A percentile compares a stretch with the other conserved stretches of the same genome.
Evolutionary conservation across 2,888 invertebrate species (phyloP).

Genomic region (Poecilus cupreus): DNA sequence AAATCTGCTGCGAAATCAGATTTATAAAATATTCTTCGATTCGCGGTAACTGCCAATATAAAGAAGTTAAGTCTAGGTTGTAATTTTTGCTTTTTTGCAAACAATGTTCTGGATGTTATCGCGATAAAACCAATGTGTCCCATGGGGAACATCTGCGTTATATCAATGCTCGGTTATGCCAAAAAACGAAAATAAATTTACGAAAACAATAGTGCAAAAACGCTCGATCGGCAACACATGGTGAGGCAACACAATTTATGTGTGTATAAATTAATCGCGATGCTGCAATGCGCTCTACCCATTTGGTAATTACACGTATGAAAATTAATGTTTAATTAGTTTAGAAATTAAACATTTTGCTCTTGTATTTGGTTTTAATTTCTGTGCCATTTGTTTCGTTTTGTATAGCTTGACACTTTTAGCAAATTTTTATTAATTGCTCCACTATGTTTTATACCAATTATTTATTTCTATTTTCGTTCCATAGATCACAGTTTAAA

Average conservation of each 20-base stretch:
- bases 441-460: constrained; percentile 32
- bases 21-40: constrained; percentile 6
- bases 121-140: constrained; percentile 27
- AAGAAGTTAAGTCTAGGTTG: not conserved
- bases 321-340: constrained; percentile 55
- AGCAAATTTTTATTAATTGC: constrained; percentile 50
- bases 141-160: constrained; percentile 30
- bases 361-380: constrained; percentile 50
- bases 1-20: not conserved
- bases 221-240: constrained; percentile 42
- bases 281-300: constrained; percentile 35
- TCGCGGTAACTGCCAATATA: not conserved
- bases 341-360: constrained; percentile 53
- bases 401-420: constrained; percentile 29
- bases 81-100: constrained; percentile 17
- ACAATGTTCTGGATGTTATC: constrained; percentile 16
- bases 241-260: constrained; percentile 14
- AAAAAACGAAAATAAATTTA: constrained; percentile 42
- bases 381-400: constrained; percentile 21
- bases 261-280: constrained; percentile 27
- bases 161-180: constrained; percentile 38
- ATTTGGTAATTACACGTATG: constrained; percentile 54
- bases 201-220: constrained; percentile 38
- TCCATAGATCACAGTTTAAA: not conserved
- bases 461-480: constrained; percentile 36